Evolutionary conservation across 2,113 vertebrate species (phyloP).

Genomic region (Tonatia bakeri): DNA sequence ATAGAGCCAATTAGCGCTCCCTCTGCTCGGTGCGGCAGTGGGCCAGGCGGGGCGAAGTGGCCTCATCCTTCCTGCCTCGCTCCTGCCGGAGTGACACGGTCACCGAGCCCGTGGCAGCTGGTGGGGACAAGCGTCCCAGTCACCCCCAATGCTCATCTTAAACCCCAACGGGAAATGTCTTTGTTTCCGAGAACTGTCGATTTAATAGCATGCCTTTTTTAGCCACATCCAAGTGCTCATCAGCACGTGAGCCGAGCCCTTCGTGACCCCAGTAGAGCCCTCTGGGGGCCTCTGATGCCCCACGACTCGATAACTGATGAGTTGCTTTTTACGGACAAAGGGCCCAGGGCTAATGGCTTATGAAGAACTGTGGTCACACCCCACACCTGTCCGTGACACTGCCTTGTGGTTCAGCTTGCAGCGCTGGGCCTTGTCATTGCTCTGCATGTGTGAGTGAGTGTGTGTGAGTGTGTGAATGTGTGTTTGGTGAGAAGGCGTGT

Average conservation of each 20-base stretch:
- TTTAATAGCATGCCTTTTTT: conserved; percentile 3
- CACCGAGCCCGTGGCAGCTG: not conserved
- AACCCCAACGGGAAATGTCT: conserved; percentile 54
- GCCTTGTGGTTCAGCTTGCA: conserved; percentile 58
- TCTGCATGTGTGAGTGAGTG: not conserved
- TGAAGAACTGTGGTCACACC: conserved; percentile 18
- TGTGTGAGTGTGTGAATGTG: not conserved
- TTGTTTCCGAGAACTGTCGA: conserved; percentile 26
- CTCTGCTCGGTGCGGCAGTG: conserved; percentile 28
- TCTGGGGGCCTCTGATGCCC: not conserved
- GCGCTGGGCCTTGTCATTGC: not conserved
- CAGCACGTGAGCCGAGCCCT: not conserved
- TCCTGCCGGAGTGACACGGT: not conserved
- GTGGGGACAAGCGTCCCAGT: not conserved
- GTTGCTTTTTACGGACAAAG: not conserved
- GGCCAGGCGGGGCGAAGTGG: conserved; percentile 44
- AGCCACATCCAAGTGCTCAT: not conserved
- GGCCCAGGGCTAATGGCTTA: not conserved
- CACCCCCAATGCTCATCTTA: conserved; percentile 51
- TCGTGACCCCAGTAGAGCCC: not conserved
- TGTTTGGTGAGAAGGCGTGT: not conserved
- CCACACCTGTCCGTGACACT: not conserved
- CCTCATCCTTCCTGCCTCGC: not conserved
- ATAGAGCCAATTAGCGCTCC: conserved; percentile 71
- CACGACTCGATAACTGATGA: not conserved